Percentiles rank a stretch among this genome's conserved stretches.
Conservation (phyloP, 2,888 invertebrate genomes). For the Diabrotica balteata region DNA sequence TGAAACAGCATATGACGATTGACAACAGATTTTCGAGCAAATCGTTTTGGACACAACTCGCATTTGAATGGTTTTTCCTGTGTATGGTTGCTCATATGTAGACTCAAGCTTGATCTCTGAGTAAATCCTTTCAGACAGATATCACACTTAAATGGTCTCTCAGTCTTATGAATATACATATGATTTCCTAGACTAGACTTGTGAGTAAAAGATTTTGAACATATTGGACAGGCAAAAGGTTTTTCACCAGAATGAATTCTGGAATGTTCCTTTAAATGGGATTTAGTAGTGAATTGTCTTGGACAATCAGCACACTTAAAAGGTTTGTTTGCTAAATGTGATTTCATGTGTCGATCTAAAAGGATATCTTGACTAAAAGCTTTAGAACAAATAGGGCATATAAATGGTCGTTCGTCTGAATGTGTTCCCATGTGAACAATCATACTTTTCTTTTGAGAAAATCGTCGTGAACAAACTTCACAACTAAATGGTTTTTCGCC, state of each 20-base stretch:
- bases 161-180: constrained; percentile 96
- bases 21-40: constrained; percentile 1
- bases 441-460: constrained; percentile 80
- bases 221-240: constrained; percentile 11
- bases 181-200: constrained; percentile 96
- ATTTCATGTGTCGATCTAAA: constrained; percentile 86
- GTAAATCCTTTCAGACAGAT: constrained; percentile 3
- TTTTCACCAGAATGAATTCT: constrained; percentile 12
- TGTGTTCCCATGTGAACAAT: constrained; percentile 89
- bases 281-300: constrained; percentile 86
- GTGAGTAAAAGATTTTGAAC: constrained; percentile 93
- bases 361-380: constrained; percentile 87
- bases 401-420: constrained; percentile 86
- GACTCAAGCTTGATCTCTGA: constrained; percentile 1
- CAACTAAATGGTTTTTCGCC: constrained; percentile 13
- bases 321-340: constrained; percentile 92
- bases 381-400: constrained; percentile 89
- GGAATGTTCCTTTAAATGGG: constrained; percentile 91
- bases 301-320: constrained; percentile 91
- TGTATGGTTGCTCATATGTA: constrained; percentile 7
- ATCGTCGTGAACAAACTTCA: constrained; percentile 4
- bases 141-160: constrained; percentile 56
- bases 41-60: constrained; percentile 11
- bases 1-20: constrained; percentile 10
- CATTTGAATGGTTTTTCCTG: constrained; percentile 10